phyloP scores from a whole-genome alignment of 2,113 vertebrate species.

The sheep (Ovis aries) region ARS-UI_Ramb_v3.0 NC_056064.1:29736001-29736500 shows the following conservation, averaged over 20 bases:
- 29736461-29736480: not conserved
- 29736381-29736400: conserved; percentile 1
- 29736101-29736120: not conserved
- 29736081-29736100: not conserved
- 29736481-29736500: not conserved
- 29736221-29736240: not conserved
- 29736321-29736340: conserved; percentile 63
- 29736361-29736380: conserved; percentile 44
- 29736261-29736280: not conserved
- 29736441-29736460: not conserved
- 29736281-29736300: not conserved
- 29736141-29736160: not conserved
- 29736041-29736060: not conserved
- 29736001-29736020: not conserved
- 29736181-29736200: not conserved
- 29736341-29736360: conserved; percentile 61
- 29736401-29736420: not conserved
- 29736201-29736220: not conserved
- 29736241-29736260: not conserved
- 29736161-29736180: not conserved
- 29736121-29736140: not conserved
- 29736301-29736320: not conserved
- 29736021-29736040: not conserved
- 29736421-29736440: not conserved
- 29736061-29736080: not conserved